Conservation (phyloP, 1,140 invertebrate species). For the Apis florea region DNA sequence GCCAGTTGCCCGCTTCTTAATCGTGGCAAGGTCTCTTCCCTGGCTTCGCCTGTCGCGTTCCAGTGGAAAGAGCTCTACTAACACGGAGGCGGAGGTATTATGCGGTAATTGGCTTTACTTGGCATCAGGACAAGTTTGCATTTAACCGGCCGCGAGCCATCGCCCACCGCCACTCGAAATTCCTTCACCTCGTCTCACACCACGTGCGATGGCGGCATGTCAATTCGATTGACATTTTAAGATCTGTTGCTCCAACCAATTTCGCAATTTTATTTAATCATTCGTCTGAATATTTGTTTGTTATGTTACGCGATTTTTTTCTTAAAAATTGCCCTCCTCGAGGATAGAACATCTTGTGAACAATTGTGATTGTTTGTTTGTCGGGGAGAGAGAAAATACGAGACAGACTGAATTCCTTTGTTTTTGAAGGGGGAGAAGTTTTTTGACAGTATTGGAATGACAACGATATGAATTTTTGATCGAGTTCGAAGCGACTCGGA, state of each 20-base stretch:
- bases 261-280: no score
- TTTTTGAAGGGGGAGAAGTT: no score
- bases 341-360: no score
- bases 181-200: conserved; percentile 1
- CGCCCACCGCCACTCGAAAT: conserved; percentile 32
- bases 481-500: neutral
- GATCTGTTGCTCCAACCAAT: no score
- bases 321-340: no score
- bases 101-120: conserved; percentile 61
- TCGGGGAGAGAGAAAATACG: no score
- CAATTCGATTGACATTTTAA: neutral
- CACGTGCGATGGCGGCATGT: conserved; percentile 5
- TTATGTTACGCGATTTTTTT: no score
- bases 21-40: conserved; percentile 15
- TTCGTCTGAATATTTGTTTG: no score
- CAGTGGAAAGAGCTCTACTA: conserved; percentile 4
- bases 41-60: neutral
- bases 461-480: neutral
- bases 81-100: conserved; percentile 27
- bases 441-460: no score
- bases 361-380: no score
- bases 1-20: conserved; percentile 24
- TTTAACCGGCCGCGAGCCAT: conserved; percentile 32
- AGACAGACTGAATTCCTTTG: no score
- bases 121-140: conserved; percentile 56